These are phyloP conservation scores for Scomber japonicus DNA, from an alignment of 2,113 vertebrate species.

Conservation along the genomic window DNA sequence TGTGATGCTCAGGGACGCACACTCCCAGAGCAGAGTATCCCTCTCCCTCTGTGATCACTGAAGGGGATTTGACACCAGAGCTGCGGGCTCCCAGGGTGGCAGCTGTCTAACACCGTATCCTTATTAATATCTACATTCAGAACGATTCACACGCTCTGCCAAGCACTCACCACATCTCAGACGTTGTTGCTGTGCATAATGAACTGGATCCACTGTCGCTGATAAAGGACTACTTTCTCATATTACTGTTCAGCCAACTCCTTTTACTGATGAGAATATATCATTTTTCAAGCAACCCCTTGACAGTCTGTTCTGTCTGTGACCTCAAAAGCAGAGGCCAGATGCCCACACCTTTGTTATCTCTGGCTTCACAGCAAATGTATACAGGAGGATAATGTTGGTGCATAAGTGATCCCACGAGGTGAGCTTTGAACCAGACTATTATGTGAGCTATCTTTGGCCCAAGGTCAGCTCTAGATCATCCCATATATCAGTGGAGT, in stretches of 20 bases:
- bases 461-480: slow-evolving; percentile 73
- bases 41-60: slow-evolving; percentile 68
- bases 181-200: slow-evolving; percentile 42
- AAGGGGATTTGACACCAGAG: slow-evolving; percentile 80
- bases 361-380: slow-evolving; percentile 11
- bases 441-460: slow-evolving; percentile 44
- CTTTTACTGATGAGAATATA: slow-evolving; percentile 59
- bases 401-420: slow-evolving; percentile 60
- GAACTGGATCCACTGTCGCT: slow-evolving; percentile 62
- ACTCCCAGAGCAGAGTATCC: slow-evolving; percentile 71
- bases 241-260: slow-evolving; percentile 54
- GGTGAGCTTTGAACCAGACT: slow-evolving; percentile 52
- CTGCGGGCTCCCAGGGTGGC: slow-evolving; percentile 72
- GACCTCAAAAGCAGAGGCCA: slow-evolving; percentile 38
- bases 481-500: slow-evolving; percentile 47
- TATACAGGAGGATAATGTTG: slow-evolving; percentile 30
- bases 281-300: slow-evolving; percentile 43
- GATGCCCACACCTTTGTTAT: not conserved
- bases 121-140: slow-evolving; percentile 83
- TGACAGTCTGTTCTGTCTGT: slow-evolving; percentile 33
- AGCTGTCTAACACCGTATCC: slow-evolving; percentile 78
- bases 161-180: slow-evolving; percentile 52
- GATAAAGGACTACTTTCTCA: slow-evolving; percentile 66
- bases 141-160: slow-evolving; percentile 68
- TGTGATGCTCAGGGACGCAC: slow-evolving; percentile 61